phyloP scores from a whole-genome alignment of 2,113 vertebrate genomes.

The Periophthalmus modestus region DNA sequence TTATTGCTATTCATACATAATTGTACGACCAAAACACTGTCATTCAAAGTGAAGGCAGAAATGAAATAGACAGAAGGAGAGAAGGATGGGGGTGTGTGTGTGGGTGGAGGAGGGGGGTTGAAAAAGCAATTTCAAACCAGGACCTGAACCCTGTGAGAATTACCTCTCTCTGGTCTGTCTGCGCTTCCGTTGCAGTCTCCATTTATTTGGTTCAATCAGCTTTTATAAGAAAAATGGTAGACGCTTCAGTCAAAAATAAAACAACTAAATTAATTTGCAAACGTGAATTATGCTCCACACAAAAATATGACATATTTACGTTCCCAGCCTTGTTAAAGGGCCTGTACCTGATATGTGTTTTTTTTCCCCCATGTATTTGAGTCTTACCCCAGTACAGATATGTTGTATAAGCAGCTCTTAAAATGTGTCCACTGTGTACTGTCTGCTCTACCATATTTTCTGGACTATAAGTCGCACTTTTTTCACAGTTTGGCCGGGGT shows the following conservation, averaged over 20 bases:
- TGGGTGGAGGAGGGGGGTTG: background rate
- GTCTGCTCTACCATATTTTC: too few species aligned
- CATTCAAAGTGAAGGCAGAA: constrained; percentile 46
- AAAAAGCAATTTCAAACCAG: constrained; percentile 55
- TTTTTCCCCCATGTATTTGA: too few species aligned
- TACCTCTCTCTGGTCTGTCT: constrained; percentile 20
- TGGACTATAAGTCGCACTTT: too few species aligned
- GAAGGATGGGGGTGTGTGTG: background rate
- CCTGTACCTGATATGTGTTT: too few species aligned
- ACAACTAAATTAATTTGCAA: background rate
- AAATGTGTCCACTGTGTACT: too few species aligned
- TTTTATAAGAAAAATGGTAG: constrained; percentile 7
- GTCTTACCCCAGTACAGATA: too few species aligned
- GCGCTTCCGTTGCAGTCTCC: constrained; percentile 18
- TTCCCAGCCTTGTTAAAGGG: too few species aligned
- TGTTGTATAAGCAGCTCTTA: too few species aligned
- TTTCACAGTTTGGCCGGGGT: too few species aligned
- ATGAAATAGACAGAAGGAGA: background rate
- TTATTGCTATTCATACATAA: constrained; percentile 63
- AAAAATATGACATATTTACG: constrained; percentile 10
- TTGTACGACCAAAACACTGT: constrained; percentile 51
- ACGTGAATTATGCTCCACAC: background rate
- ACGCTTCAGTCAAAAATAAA: constrained; percentile 12
- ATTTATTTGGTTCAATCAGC: constrained; percentile 23
- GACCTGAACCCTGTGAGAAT: constrained; percentile 42